Evolutionary conservation across 2,888 invertebrate genomes (phyloP), one percentile per base, ranked within the genome.

Genomic region (Melinopterus prodromus): DNA sequence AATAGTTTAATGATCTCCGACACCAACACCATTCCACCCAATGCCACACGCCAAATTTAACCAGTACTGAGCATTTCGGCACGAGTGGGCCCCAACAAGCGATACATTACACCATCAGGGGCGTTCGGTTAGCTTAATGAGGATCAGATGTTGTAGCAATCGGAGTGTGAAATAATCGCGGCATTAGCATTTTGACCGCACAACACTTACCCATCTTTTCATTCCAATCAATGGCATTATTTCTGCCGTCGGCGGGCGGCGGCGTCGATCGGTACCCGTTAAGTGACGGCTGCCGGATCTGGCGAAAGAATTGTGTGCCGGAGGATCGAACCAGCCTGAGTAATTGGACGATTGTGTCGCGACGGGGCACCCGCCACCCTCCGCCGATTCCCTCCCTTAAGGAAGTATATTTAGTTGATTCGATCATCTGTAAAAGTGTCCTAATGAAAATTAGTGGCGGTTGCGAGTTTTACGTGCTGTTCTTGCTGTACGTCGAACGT

Each of bases 401-500:
- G 82, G 82, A 83, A 83, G 80, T 81, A 82, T 82, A 84, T 85
- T 85, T 85, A 84, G 82, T 81, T 76, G 82, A 81, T 79, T 83
- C 82, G 82, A 85, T 85, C 83, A 82, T 75, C 79, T 82, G 84
- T 83, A 85, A 85, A 82, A 83, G 82, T 83, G 82, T 53, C 53
- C 84, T 85, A 85, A 85, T 84, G 84, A 84, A 83, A 84, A 85
- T 85, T 85, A 83, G 83, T 80, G 80, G 78, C 53, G 7, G 53
- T 53, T 53, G 53, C 12, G 53, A 53, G 53, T 53, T 79, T 81
- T 79, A 78, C 81, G 80, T 78, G 78, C 77, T 37, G 76, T 80
- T 81, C 79, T 38, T 53, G 5, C 53, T 53, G 53, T 53, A 53
- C 53, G 53, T 53, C 53, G 5, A 53, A 53, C 53, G 53, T 53